Conservation (phyloP, 2,888 invertebrate genomes). For the Dynastes tityus region DNA sequence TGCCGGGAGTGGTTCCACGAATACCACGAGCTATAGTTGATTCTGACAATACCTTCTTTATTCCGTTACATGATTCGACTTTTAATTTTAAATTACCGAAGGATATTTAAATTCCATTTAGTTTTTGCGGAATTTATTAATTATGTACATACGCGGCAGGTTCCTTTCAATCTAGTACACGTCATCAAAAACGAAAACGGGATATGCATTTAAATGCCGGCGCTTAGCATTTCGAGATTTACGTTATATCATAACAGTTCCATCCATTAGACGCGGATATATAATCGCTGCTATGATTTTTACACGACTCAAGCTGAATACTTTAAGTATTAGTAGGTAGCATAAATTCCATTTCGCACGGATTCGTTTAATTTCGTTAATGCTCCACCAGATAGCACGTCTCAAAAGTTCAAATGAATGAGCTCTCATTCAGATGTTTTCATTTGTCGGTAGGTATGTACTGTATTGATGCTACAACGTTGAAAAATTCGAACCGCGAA, state of each 20-base stretch:
- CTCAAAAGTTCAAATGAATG: constrained; percentile 11
- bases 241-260: background rate
- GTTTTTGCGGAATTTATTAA: no score
- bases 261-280: background rate
- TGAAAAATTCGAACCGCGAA: background rate
- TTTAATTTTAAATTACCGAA: no score
- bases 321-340: background rate
- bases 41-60: no score
- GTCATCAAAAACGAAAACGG: no score
- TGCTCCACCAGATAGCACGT: constrained; percentile 22
- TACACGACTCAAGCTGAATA: background rate
- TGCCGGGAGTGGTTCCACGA: no score
- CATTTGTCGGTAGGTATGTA: background rate
- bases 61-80: no score
- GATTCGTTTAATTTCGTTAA: constrained; percentile 18
- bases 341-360: constrained; percentile 11
- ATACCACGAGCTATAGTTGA: no score
- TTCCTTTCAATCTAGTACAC: no score
- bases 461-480: background rate
- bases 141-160: no score
- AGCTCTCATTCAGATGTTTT: background rate
- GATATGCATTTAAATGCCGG: no score
- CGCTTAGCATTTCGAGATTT: no score
- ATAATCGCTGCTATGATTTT: background rate
- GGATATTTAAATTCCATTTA: no score